phyloP scores from a whole-genome alignment of 2,797 vertebrate species.

The Sarcophilus harrisii region DNA sequence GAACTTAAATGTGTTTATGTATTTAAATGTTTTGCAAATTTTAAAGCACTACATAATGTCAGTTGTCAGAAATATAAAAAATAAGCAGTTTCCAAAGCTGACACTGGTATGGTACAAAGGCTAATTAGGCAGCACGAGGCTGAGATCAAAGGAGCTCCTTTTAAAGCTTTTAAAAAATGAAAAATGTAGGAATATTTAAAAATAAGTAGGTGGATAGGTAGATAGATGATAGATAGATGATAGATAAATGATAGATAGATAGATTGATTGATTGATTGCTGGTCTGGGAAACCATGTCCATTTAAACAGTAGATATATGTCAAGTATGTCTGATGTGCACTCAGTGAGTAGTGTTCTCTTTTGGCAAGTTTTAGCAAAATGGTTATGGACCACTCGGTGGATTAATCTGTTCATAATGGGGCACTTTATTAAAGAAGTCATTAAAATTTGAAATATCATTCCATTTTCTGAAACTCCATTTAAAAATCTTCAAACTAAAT shows the following conservation, averaged over 20 bases:
- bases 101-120: neutral
- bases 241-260: too few relatives aligned
- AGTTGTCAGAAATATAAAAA: neutral
- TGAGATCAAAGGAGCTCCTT: neutral
- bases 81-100: neutral
- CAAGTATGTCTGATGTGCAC: neutral
- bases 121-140: neutral
- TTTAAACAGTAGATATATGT: neutral
- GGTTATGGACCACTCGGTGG: neutral
- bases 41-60: neutral
- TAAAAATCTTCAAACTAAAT: constrained; percentile 68
- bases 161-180: neutral
- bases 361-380: neutral
- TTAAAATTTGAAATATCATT: constrained; percentile 52
- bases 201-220: too few relatives aligned
- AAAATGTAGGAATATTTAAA: too few relatives aligned
- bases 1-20: neutral
- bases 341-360: neutral
- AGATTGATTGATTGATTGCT: neutral
- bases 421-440: constrained; percentile 41
- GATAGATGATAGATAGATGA: too few relatives aligned
- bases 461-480: constrained; percentile 65
- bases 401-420: constrained; percentile 49
- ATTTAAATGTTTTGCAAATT: neutral
- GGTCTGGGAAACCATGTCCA: neutral